A percentile compares a stretch with the other conserved stretches of the same genome.
Conservation (phyloP, 2,113 vertebrate species). For the Trinectes maculatus region DNA sequence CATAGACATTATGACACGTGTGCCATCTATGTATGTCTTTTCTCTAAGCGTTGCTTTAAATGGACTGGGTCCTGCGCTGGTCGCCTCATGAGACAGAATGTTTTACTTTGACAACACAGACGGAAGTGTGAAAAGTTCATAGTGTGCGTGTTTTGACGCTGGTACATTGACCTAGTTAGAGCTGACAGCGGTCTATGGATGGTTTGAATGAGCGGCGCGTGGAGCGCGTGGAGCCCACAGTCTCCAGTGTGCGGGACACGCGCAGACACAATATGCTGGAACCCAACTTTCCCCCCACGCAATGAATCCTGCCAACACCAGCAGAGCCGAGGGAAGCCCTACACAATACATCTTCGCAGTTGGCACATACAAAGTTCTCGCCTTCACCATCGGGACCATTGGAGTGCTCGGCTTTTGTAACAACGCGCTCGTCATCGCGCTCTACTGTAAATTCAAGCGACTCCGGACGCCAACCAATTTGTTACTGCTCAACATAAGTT, state of each 20-base stretch:
- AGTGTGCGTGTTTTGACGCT: not conserved
- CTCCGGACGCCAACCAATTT: slow-evolving; percentile 88
- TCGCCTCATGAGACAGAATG: not conserved
- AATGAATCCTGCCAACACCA: slow-evolving; percentile 80
- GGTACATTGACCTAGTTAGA: slow-evolving; percentile 63
- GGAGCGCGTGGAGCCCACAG: slow-evolving; percentile 3
- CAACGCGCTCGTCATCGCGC: slow-evolving; percentile 86
- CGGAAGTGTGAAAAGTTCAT: not conserved
- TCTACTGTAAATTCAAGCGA: slow-evolving; percentile 87
- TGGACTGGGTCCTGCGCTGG: accelerated
- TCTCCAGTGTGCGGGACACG: not conserved
- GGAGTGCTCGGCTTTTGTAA: slow-evolving; percentile 87
- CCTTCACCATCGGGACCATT: slow-evolving; percentile 85
- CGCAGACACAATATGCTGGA: slow-evolving; percentile 57
- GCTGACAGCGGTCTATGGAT: not conserved
- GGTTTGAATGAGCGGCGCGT: slow-evolving; percentile 60
- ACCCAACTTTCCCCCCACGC: slow-evolving; percentile 43
- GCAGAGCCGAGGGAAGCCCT: slow-evolving; percentile 54
- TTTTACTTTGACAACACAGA: slow-evolving; percentile 33
- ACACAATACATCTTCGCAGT: slow-evolving; percentile 79
- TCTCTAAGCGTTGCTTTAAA: not conserved
- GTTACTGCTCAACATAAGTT: slow-evolving; percentile 87
- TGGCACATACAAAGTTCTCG: slow-evolving; percentile 87
- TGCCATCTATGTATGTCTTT: accelerated
- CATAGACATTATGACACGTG: not conserved